These are phyloP conservation scores for Hypolimnas misippus DNA, from an alignment of 2,888 invertebrate species.

Conservation along the genomic window DNA sequence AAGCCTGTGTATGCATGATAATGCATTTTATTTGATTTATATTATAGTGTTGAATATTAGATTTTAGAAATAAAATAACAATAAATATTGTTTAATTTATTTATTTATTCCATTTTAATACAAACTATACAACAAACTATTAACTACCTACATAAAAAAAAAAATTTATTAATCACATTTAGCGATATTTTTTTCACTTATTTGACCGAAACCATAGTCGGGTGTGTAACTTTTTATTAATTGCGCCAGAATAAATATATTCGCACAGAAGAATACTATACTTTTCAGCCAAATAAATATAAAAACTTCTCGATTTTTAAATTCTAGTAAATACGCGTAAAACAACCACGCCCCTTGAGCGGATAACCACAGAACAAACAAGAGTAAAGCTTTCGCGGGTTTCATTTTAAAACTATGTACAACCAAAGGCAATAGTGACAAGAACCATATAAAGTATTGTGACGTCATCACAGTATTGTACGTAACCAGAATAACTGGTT, in stretches of 20 bases:
- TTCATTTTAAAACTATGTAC: slow-evolving; percentile 87
- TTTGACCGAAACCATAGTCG: slow-evolving; percentile 62
- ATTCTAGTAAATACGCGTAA: slow-evolving; percentile 96
- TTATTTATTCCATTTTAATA: slow-evolving; percentile 18
- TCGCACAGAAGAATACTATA: slow-evolving; percentile 92
- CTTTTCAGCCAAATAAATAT: slow-evolving; percentile 93
- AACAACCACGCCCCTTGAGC: slow-evolving; percentile 94
- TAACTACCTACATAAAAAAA: slow-evolving; percentile 14
- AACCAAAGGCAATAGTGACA: slow-evolving; percentile 93
- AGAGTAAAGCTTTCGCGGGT: slow-evolving; percentile 71
- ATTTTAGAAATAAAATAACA: slow-evolving; percentile 29
- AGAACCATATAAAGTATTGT: slow-evolving; percentile 98
- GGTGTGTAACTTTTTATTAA: slow-evolving; percentile 75
- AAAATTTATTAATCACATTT: neutral
- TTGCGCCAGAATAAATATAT: slow-evolving; percentile 87
- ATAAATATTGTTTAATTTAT: slow-evolving; percentile 40
- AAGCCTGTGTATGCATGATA: neutral
- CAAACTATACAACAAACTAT: slow-evolving; percentile 11
- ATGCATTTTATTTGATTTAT: slow-evolving; percentile 11
- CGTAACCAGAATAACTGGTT: slow-evolving; percentile 94
- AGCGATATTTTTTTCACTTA: slow-evolving; percentile 16
- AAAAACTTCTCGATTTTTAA: slow-evolving; percentile 92
- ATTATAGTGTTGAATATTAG: slow-evolving; percentile 23
- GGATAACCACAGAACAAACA: slow-evolving; percentile 85
- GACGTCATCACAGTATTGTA: slow-evolving; percentile 98